Evolutionary conservation across 2,888 invertebrate species (phyloP).

Genomic region (Micoletzkya japonica): DNA sequence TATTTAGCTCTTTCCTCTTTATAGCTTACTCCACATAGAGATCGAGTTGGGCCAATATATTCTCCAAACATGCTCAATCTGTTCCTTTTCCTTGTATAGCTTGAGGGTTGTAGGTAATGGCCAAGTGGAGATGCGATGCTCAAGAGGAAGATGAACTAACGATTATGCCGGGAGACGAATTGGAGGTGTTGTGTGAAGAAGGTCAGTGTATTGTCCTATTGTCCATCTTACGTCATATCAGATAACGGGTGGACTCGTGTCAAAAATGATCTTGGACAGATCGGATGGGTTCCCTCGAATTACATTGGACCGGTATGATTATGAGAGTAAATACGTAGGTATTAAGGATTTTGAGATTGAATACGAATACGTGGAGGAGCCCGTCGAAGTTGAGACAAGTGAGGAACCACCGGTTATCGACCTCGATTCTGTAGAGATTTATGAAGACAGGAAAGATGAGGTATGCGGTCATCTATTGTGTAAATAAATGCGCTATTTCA

Average conservation of each 20-base stretch:
- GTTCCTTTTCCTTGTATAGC: not conserved
- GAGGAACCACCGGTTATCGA: too few species aligned
- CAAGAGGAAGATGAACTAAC: slow-evolving; percentile 93
- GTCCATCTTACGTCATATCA: slow-evolving; percentile 67
- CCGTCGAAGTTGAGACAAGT: too few species aligned
- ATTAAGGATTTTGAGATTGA: too few species aligned
- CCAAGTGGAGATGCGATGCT: slow-evolving; percentile 50
- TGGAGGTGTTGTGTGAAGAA: slow-evolving; percentile 69
- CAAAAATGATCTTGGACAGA: slow-evolving; percentile 80
- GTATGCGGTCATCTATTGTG: too few species aligned
- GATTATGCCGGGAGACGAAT: slow-evolving; percentile 91
- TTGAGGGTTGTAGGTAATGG: slow-evolving; percentile 39
- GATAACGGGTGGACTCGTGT: slow-evolving; percentile 99
- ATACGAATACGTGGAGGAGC: too few species aligned
- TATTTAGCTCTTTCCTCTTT: slow-evolving; percentile 31
- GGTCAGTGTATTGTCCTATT: slow-evolving; percentile 1
- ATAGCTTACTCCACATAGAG: not conserved
- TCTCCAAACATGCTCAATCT: not conserved
- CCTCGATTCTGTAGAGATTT: too few species aligned
- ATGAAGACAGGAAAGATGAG: too few species aligned
- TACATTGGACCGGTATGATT: slow-evolving; percentile 73
- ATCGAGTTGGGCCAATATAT: too few species aligned
- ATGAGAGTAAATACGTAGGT: too few species aligned
- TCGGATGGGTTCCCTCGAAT: slow-evolving; percentile 92
- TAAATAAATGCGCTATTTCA: not conserved